A percentile compares a stretch with the other conserved stretches of the same genome.
These are phyloP conservation scores for Carapus acus DNA, from an alignment of 2,797 vertebrate species.

Conservation along the genomic window DNA sequence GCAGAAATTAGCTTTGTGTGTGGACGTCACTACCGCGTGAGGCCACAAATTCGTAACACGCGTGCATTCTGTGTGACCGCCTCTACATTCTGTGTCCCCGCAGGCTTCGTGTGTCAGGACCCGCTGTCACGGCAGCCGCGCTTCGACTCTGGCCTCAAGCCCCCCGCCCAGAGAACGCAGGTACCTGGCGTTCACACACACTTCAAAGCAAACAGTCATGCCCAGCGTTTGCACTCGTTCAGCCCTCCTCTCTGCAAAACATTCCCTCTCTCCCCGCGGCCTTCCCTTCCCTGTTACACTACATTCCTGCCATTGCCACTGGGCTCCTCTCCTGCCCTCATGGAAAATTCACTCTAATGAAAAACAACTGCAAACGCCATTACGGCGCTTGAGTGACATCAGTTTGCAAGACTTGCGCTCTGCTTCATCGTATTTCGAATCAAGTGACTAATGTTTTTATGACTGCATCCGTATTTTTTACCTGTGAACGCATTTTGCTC, in stretches of 20 bases:
- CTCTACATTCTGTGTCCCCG: slow-evolving; percentile 14
- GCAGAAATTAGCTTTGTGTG: too few species aligned
- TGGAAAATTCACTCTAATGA: slow-evolving; percentile 65
- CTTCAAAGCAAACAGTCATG: slow-evolving; percentile 6
- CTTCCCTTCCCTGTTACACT: slow-evolving; percentile 30
- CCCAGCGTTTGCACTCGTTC: slow-evolving; percentile 48
- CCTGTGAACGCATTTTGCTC: slow-evolving; percentile 63
- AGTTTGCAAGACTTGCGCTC: slow-evolving; percentile 49
- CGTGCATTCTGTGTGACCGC: too few species aligned
- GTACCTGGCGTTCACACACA: slow-evolving; percentile 60
- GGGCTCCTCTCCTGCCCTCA: slow-evolving; percentile 48
- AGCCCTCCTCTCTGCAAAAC: slow-evolving; percentile 48
- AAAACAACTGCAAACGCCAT: slow-evolving; percentile 68
- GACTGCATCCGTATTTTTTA: too few species aligned
- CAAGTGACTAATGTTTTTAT: slow-evolving; percentile 63
- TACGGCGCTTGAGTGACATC: slow-evolving; percentile 61
- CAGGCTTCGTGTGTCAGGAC: slow-evolving; percentile 90
- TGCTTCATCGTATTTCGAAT: slow-evolving; percentile 65
- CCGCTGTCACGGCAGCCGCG: slow-evolving; percentile 72
- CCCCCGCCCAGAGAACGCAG: slow-evolving; percentile 73
- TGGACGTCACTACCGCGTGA: too few species aligned
- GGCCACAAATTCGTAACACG: too few species aligned
- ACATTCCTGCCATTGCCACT: slow-evolving; percentile 52
- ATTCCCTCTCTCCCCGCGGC: slow-evolving; percentile 44
- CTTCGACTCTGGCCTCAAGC: slow-evolving; percentile 69